A percentile compares a stretch with the other conserved stretches of the same genome.
Evolutionary conservation across 2,888 invertebrate genomes (phyloP).

Genomic region (Odontomyia ornata): DNA sequence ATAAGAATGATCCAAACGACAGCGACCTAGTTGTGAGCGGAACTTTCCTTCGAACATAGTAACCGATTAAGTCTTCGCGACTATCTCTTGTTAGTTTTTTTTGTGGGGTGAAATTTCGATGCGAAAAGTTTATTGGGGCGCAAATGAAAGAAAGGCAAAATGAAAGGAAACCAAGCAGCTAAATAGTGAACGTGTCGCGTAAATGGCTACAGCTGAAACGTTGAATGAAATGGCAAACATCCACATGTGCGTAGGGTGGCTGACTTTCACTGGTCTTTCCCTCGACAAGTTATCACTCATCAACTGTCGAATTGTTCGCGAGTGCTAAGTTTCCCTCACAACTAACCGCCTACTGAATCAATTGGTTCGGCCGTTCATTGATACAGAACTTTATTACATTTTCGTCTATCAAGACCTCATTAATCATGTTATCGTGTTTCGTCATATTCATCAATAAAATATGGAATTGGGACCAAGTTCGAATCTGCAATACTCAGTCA

Average conservation of each 20-base stretch:
- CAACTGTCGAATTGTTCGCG: conserved; percentile 46
- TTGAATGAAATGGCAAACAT: background rate
- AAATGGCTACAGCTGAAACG: background rate
- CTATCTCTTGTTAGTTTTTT: background rate
- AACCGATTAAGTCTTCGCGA: conserved; percentile 21
- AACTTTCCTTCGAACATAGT: conserved; percentile 3
- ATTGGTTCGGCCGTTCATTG: conserved; percentile 20
- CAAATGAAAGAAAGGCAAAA: background rate
- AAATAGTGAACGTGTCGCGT: background rate
- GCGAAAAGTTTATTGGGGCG: conserved; percentile 1
- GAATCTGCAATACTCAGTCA: background rate
- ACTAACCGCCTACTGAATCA: conserved; percentile 30
- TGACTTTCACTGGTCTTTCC: background rate
- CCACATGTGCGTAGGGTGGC: background rate
- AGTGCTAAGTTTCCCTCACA: conserved; percentile 12
- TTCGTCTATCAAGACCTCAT: conserved; percentile 48
- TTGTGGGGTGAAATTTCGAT: background rate
- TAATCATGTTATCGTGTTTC: conserved; percentile 50
- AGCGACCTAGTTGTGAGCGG: conserved; percentile 35
- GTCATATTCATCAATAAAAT: conserved; percentile 46
- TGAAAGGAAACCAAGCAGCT: background rate
- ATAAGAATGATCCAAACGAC: conserved; percentile 22
- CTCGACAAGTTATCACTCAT: conserved; percentile 42
- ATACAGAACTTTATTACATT: conserved; percentile 45
- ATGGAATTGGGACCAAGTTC: conserved; percentile 25